Evolutionary conservation across 2,797 vertebrate genomes (phyloP).

Genomic region (Urophycis tenuis): DNA sequence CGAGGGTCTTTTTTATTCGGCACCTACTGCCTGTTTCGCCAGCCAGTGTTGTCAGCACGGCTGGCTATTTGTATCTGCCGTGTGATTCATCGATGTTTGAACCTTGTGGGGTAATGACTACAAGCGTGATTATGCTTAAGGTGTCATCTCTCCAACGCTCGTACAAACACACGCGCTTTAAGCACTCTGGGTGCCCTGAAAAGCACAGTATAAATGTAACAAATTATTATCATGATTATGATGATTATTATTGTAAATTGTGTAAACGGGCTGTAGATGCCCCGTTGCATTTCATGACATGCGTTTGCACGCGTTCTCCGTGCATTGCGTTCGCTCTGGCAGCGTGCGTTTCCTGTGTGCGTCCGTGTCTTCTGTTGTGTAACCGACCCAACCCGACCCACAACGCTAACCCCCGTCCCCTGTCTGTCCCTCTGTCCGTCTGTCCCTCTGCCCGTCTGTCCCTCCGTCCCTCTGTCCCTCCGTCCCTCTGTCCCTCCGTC

Average conservation of each 20-base stretch:
- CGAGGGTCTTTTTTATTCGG: background rate
- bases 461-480: background rate
- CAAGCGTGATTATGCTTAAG: background rate
- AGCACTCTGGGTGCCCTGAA: background rate
- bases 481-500: background rate
- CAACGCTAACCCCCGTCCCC: background rate
- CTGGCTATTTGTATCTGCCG: background rate
- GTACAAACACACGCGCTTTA: background rate
- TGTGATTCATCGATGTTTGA: background rate
- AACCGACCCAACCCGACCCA: too few relatives aligned
- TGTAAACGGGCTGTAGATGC: background rate
- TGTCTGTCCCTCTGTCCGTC: background rate
- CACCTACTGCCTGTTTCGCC: background rate
- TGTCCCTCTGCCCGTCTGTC: too few relatives aligned
- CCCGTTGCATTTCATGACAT: background rate
- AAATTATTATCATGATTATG: background rate
- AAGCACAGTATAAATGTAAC: background rate
- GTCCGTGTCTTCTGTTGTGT: background rate
- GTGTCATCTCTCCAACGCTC: background rate
- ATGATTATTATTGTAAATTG: background rate
- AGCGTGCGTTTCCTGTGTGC: too few relatives aligned
- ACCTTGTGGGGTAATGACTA: background rate
- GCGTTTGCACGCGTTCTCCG: too few relatives aligned
- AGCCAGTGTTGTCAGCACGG: background rate
- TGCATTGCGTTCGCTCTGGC: too few relatives aligned